Base-by-base conservation (phyloP, 2,888 invertebrate species). In the Drosophila koepferae region DNA sequence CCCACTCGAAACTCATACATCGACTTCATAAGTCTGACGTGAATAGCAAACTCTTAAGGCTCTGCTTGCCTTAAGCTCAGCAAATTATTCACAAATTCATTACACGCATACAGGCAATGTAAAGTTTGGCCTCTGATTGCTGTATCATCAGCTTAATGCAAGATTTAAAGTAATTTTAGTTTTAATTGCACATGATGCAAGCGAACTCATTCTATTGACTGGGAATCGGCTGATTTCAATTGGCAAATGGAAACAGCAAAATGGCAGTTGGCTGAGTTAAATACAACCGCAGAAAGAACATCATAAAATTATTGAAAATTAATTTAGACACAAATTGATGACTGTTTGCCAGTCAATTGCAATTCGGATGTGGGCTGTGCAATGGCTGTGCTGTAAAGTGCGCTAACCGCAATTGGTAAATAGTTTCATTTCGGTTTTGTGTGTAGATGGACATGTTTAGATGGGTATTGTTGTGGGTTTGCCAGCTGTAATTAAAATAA, bases 401-500 rank as follows among this genome's bases (percentile, higher is more conserved):
- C 46, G 36, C 40, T 67, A 60, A 89, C 86, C 89, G 76, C 89
- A 86, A 89, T 87, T 89, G 73, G 77, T 73, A 89, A 86, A 86
- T 89, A 87, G 89, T 87, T 89, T 63, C 68, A 62, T 80, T 71
- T 72, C 44, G 64, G 59, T 66, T 67, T 61, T 40, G 40, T 62
- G 59, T 18, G 28, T 18, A n/a, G 28, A 36, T 63, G 44, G 53
- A 23, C 41, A 38, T 36, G 28, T 28, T n/a, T 23, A 12, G 55
- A 16, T 28, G 28, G 55, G 20, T 31, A 8, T 20, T 38, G 8
- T 51, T 55, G 43, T 54, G 49, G 63, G 43, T 36, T 34, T 48
- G 49, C 31, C 79, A 79, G 59, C 58, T 85, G 82, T 89, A 86
- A 86, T 89, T 89, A 89, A 89, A 87, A 87, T 89, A 86, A 89